Evolutionary conservation across 2,113 vertebrate species (phyloP).

Genomic region (Meles meles): DNA sequence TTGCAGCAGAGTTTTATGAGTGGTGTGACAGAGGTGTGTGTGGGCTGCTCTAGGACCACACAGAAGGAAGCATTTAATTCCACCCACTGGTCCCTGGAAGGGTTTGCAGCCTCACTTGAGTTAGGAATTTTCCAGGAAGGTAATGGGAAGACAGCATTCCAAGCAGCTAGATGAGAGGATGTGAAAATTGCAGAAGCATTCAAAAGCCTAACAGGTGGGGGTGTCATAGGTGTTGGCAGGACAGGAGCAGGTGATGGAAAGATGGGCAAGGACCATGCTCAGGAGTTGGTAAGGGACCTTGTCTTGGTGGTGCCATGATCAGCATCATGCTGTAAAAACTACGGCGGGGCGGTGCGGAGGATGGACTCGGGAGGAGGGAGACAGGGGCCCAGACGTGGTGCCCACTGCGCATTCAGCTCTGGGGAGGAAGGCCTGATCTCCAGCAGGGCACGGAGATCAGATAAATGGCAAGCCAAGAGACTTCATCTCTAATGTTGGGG

Average conservation of each 20-base stretch:
- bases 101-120: not conserved
- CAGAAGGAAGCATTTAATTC: not conserved
- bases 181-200: not conserved
- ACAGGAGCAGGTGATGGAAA: not conserved
- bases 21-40: not conserved
- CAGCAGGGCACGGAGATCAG: not conserved
- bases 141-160: not conserved
- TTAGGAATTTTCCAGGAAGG: not conserved
- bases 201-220: not conserved
- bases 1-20: not conserved
- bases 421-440: not conserved
- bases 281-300: not conserved
- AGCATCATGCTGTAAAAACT: not conserved
- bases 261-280: not conserved
- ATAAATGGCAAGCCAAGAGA: not conserved
- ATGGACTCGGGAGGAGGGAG: too few relatives aligned
- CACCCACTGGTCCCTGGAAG: not conserved
- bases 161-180: not conserved
- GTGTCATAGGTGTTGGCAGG: not conserved
- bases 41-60: not conserved
- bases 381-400: fast-evolving
- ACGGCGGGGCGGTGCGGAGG: not conserved
- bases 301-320: fast-evolving
- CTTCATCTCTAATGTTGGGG: too few relatives aligned
- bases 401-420: not conserved